Conservation (phyloP, 2,113 vertebrate genomes). For the Conger conger region DNA sequence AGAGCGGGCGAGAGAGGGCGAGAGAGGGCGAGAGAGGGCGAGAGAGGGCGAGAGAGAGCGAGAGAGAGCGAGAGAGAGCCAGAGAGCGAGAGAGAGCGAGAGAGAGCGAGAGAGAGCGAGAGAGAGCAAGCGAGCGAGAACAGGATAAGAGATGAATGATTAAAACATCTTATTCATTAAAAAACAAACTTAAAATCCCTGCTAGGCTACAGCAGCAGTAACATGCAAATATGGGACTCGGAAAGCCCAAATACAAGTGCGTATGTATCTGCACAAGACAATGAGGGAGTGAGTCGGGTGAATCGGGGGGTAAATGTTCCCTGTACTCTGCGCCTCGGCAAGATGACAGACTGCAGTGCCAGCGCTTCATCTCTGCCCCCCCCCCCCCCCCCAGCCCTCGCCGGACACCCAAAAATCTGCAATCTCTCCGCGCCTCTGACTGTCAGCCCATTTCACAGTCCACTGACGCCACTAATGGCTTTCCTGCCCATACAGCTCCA, state of each 20-base stretch:
- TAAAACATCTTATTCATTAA: too few species aligned
- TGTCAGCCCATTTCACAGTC: conserved; percentile 66
- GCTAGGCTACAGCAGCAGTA: too few species aligned
- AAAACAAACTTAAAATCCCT: too few species aligned
- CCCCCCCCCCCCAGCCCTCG: conserved; percentile 19
- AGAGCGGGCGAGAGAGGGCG: neutral
- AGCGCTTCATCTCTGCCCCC: neutral
- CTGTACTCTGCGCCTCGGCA: neutral
- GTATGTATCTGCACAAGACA: neutral
- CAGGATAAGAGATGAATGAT: neutral
- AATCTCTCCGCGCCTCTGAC: conserved; percentile 23
- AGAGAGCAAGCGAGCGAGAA: neutral
- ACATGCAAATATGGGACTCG: too few species aligned
- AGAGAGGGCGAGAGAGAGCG: neutral
- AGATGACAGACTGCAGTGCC: neutral
- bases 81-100: neutral
- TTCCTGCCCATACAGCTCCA: conserved; percentile 53
- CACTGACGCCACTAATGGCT: conserved; percentile 56
- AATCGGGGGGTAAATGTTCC: neutral
- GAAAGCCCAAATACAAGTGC: too few species aligned
- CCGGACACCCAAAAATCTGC: conserved; percentile 1
- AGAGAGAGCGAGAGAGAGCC: neutral
- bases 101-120: neutral
- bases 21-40: neutral
- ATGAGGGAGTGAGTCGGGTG: neutral